Evolutionary conservation across 2,113 vertebrate genomes (phyloP).

Genomic region (Neolamprologus tretocephalus): DNA sequence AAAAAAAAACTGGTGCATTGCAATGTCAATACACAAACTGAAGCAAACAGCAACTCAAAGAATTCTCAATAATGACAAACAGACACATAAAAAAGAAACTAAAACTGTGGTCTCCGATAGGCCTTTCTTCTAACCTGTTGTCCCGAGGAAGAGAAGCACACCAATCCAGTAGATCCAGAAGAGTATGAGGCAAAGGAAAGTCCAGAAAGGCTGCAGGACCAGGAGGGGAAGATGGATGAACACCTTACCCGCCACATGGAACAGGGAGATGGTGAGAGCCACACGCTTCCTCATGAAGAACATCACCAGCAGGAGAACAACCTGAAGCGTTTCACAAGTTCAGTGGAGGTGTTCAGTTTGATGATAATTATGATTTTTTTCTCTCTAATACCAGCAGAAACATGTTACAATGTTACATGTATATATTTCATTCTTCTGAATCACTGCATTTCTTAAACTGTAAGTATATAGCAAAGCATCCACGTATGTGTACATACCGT

Average conservation of each 20-base stretch:
- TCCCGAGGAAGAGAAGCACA: slow-evolving; percentile 90
- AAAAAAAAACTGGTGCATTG: background rate
- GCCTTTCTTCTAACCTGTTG: slow-evolving; percentile 72
- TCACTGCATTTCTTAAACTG: background rate
- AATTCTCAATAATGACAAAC: background rate
- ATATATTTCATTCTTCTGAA: background rate
- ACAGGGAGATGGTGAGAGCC: slow-evolving; percentile 92
- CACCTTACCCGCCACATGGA: slow-evolving; percentile 95
- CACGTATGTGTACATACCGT: slow-evolving; percentile 69
- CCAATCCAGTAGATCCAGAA: slow-evolving; percentile 96
- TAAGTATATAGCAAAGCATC: background rate
- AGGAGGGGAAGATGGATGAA: slow-evolving; percentile 90
- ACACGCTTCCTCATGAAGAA: slow-evolving; percentile 95
- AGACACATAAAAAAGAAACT: background rate
- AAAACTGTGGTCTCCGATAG: background rate
- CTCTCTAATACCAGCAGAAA: background rate
- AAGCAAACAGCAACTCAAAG: background rate
- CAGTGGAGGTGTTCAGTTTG: background rate
- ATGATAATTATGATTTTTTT: background rate
- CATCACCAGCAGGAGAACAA: slow-evolving; percentile 87
- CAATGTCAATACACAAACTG: background rate
- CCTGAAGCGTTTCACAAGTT: slow-evolving; percentile 59
- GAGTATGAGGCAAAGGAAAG: slow-evolving; percentile 87
- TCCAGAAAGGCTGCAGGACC: slow-evolving; percentile 94
- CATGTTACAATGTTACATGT: background rate